phyloP scores from a whole-genome alignment of 1,140 invertebrate genomes.

The Homalodisca vitripennis region DNA sequence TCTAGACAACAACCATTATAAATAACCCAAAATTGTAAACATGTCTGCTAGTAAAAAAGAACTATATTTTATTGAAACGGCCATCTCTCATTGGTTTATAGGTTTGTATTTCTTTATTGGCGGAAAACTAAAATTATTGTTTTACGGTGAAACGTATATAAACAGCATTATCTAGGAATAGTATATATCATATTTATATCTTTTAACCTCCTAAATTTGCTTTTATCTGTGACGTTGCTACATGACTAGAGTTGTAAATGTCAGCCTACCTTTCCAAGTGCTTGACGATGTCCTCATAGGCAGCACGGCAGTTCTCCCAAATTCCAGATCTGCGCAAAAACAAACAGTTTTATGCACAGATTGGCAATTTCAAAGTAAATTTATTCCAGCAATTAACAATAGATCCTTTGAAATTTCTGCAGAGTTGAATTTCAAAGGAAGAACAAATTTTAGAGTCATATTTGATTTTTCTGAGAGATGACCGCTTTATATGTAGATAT shows the following conservation, averaged over 20 bases:
- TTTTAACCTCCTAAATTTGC: constrained; percentile 20
- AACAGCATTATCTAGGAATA: no score
- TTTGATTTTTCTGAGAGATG: not conserved
- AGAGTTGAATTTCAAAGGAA: no score
- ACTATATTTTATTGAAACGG: not conserved
- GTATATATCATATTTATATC: no score
- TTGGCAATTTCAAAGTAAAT: constrained; percentile 10
- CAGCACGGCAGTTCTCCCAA: constrained; percentile 91
- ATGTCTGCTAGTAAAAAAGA: no score
- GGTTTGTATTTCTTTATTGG: no score
- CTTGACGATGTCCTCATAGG: constrained; percentile 91
- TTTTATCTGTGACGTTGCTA: not conserved
- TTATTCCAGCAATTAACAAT: not conserved
- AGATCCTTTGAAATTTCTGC: no score
- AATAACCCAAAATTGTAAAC: no score
- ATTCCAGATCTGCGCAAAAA: constrained; percentile 71
- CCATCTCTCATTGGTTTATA: constrained; percentile 11
- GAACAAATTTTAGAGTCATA: no score
- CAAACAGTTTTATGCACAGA: constrained; percentile 24
- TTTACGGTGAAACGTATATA: no score
- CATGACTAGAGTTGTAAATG: constrained; percentile 21
- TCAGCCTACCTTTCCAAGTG: constrained; percentile 81
- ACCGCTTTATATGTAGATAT: not conserved
- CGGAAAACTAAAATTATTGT: no score
- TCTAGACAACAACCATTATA: no score